Evolutionary conservation across 2,113 vertebrate genomes (phyloP).

Genomic region (Turdus rufiventris): DNA sequence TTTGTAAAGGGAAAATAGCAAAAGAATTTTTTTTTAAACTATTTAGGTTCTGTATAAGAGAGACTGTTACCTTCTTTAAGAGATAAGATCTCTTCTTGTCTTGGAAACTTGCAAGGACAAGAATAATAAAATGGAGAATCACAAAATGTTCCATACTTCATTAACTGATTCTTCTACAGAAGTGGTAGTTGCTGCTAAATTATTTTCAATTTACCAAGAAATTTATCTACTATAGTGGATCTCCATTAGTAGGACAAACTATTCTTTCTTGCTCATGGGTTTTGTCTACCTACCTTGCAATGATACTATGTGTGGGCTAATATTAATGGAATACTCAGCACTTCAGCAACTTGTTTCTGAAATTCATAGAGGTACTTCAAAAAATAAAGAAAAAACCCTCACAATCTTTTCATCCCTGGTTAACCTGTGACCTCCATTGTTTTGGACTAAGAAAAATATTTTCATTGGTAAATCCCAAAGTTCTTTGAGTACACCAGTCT

Average conservation of each 20-base stretch:
- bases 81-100: background rate
- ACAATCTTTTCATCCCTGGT: background rate
- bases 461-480: background rate
- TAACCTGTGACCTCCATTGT: background rate
- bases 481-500: background rate
- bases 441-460: background rate
- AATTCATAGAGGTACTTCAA: background rate
- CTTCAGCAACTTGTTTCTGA: background rate
- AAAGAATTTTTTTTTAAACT: background rate
- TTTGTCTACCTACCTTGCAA: background rate
- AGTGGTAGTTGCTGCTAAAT: background rate
- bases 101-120: background rate
- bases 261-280: background rate
- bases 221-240: fast-evolving
- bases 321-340: background rate
- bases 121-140: background rate
- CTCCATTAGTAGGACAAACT: background rate
- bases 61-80: background rate
- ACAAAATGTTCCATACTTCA: background rate
- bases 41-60: background rate
- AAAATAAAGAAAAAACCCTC: fast-evolving
- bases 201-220: background rate
- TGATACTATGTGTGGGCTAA: background rate
- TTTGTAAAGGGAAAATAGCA: background rate
- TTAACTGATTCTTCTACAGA: background rate